Base-by-base conservation (phyloP, 2,797 vertebrate genomes). In the Adelosebastes latens region DNA sequence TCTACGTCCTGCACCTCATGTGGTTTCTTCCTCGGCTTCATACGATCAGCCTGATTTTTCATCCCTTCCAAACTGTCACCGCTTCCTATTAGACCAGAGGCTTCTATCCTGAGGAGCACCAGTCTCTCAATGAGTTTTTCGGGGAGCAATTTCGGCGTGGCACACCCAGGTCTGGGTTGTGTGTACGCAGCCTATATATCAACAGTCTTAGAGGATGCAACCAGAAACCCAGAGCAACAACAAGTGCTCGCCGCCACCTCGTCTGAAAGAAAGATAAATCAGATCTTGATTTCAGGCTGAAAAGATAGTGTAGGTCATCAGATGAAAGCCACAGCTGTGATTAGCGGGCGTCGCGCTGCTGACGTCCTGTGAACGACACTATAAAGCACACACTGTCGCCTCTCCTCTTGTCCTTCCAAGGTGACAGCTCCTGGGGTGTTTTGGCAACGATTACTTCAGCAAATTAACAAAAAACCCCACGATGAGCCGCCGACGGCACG, bases 381-480 rank as follows among this genome's bases (percentile, higher is more conserved):
- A 79, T 87, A 76, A 82, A 77, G 81, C 66, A 9, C 79, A 64
- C 63, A 24, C 77, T 67, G 77, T 67, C 64, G 56, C 76, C 70
- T 83, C 75, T 74, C 63, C 73, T 86, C 82, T 83, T 84, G 91
- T 95, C 91, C 92, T 92, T 94, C 87, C 84, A 87, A 94, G 93
- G 93, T 93, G 92, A 94, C 87, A 70, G 86, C 55, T 88, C 86
- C 91, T 79, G 89, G 78, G 81, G 90, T 73, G 89, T 83, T 89
- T 82, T 95, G 94, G 94, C 93, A 88, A 84, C 4, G 75, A 80
- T 81, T 65, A 73, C 62, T 79, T 85, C 85, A 87, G 84, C 91
- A 95, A 94, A 95, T 95, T 94, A 95, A 93, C 92, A 91, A 87
- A 87, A 89, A 89, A 81, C 77, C 86, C 83, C 87, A 88, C 56